Evolutionary conservation across 1,140 invertebrate genomes (phyloP).

Genomic region (Bombus confusus): DNA sequence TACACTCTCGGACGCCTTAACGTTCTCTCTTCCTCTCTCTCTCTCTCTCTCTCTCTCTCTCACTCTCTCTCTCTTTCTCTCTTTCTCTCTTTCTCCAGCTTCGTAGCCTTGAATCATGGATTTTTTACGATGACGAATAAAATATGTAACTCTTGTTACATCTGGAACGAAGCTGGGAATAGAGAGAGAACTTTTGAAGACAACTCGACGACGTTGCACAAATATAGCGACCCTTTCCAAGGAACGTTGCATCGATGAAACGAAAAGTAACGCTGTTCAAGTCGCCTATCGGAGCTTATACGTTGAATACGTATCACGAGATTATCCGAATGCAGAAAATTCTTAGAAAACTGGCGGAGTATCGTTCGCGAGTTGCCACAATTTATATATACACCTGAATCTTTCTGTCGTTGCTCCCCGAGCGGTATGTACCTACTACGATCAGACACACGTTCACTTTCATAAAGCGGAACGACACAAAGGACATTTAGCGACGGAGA

Average conservation of each 20-base stretch:
- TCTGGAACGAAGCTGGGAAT: constrained; percentile 47
- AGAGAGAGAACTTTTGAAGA: constrained; percentile 17
- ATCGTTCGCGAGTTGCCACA: neutral
- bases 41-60: neutral
- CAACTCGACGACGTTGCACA: constrained; percentile 29
- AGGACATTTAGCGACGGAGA: constrained; percentile 37
- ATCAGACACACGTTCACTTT: constrained; percentile 23
- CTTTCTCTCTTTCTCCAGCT: neutral
- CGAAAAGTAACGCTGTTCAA: constrained; percentile 3
- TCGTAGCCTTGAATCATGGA: constrained; percentile 61
- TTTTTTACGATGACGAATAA: constrained; percentile 51
- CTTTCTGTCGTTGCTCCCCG: neutral
- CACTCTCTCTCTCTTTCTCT: neutral
- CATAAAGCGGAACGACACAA: constrained; percentile 32
- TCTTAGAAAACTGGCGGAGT: neutral
- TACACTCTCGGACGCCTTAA: constrained; percentile 29
- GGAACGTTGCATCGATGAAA: neutral
- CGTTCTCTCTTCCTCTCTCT: neutral
- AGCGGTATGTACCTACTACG: neutral
- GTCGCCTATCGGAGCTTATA: neutral
- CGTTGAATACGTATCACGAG: constrained; percentile 34
- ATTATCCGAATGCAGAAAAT: constrained; percentile 30
- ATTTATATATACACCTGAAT: neutral
- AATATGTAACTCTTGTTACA: constrained; percentile 59
- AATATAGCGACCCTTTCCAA: constrained; percentile 40